These are phyloP conservation scores for Proisotoma minuta DNA, from an alignment of 2,888 invertebrate genomes.

Conservation along the genomic window DNA sequence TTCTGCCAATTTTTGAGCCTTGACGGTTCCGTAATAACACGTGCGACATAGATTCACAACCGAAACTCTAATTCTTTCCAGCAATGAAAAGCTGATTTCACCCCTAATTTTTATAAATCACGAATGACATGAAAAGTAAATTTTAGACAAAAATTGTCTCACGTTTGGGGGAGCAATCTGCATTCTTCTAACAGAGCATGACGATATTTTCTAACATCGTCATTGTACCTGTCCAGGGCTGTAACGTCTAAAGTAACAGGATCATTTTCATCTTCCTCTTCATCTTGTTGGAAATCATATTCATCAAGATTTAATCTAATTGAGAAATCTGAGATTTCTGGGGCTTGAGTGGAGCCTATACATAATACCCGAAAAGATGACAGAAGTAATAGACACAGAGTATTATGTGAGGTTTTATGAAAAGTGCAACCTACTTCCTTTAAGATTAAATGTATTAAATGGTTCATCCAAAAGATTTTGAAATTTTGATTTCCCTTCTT, in stretches of 20 bases:
- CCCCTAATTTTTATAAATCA: conserved; percentile 3
- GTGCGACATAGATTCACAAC: conserved; percentile 25
- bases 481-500: not conserved
- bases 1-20: conserved; percentile 32
- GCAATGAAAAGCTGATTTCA: conserved; percentile 1
- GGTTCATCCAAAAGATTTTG: not conserved
- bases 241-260: conserved; percentile 36
- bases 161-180: conserved; percentile 26
- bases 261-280: conserved; percentile 7
- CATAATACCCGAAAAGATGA: too few species aligned
- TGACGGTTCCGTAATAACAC: conserved; percentile 36
- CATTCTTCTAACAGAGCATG: conserved; percentile 32
- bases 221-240: conserved; percentile 42
- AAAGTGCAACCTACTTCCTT: not conserved
- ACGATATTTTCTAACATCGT: conserved; percentile 37
- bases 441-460: not conserved
- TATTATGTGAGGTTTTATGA: not conserved
- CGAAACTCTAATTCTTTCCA: conserved; percentile 6
- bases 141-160: not conserved
- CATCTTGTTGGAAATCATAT: conserved; percentile 25
- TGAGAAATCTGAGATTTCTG: not conserved
- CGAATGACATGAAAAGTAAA: not conserved
- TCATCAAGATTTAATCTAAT: conserved; percentile 4
- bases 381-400: too few species aligned
- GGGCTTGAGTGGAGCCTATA: not conserved